A percentile compares a stretch with the other conserved stretches of the same genome.
phyloP scores from a whole-genome alignment of 2,888 invertebrate genomes.

The Noctua fimbriata region DNA sequence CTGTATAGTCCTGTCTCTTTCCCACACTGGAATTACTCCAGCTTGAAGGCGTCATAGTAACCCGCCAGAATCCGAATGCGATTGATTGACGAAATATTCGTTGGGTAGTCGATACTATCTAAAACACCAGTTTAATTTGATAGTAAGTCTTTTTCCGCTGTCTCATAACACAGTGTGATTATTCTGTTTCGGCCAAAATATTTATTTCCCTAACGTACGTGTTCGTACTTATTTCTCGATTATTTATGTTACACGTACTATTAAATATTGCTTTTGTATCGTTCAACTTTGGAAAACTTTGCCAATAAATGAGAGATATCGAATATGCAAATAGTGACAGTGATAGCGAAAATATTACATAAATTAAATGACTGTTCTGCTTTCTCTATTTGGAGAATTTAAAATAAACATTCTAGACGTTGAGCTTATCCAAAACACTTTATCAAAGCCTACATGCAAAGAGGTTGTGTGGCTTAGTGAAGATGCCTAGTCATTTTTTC shows the following conservation, averaged over 20 bases:
- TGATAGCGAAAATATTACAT: not conserved
- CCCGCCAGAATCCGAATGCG: too few relatives aligned
- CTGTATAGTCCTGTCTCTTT: too few relatives aligned
- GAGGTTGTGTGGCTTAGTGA: too few relatives aligned
- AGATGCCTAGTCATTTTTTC: too few relatives aligned
- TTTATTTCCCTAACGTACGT: constrained; percentile 58
- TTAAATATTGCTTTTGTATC: constrained; percentile 42
- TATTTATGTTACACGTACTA: constrained; percentile 53
- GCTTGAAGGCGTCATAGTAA: too few relatives aligned
- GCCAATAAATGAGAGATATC: not conserved
- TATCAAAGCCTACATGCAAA: too few relatives aligned
- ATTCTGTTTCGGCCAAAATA: constrained; percentile 33
- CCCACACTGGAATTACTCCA: too few relatives aligned
- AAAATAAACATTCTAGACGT: too few relatives aligned
- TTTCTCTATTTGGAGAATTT: too few relatives aligned
- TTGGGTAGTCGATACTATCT: not conserved
- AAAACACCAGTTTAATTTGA: not conserved
- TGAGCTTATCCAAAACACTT: too few relatives aligned
- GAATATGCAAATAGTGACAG: not conserved
- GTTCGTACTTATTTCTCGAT: constrained; percentile 54
- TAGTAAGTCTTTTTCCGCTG: not conserved
- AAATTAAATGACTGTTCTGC: too few relatives aligned
- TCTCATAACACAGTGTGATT: not conserved
- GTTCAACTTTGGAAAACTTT: constrained; percentile 9
- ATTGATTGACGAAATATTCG: not conserved